Evolutionary conservation across 2,888 invertebrate species (phyloP).

Genomic region (Lasioglossum calceatum): DNA sequence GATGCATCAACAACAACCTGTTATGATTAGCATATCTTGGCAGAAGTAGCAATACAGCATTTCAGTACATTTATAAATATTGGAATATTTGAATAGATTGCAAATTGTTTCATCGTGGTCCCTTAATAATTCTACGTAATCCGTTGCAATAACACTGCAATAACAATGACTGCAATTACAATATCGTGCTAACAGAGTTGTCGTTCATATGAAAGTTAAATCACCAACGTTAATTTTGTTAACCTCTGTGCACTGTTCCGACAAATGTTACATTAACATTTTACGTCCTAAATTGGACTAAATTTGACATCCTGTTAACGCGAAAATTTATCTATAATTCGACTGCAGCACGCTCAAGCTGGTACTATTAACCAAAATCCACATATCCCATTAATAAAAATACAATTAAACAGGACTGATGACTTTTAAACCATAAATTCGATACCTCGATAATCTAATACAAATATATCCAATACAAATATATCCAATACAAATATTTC

Average conservation of each 20-base stretch:
- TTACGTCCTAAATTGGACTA: not conserved
- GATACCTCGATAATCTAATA: not conserved
- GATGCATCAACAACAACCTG: conserved; percentile 5
- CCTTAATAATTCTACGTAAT: conserved; percentile 4
- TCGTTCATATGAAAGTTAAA: not conserved
- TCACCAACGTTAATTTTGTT: conserved; percentile 1
- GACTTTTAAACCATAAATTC: not conserved
- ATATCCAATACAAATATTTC: not conserved
- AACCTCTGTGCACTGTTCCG: not conserved
- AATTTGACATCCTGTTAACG: not conserved
- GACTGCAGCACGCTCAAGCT: not conserved
- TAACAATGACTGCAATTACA: conserved; percentile 1
- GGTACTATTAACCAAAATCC: not conserved
- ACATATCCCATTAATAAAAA: not conserved
- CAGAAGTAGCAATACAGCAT: not conserved
- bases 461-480: not conserved
- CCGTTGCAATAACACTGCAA: not conserved
- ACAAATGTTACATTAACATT: not conserved
- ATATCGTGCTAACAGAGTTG: not conserved
- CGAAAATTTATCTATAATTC: not conserved
- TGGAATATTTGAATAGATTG: not conserved
- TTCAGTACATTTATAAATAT: not conserved
- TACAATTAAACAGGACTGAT: not conserved
- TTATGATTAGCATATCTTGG: conserved; percentile 2
- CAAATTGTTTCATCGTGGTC: not conserved